These are phyloP conservation scores for Phyllotreta striolata DNA, from an alignment of 2,888 invertebrate genomes.

Conservation along the genomic window DNA sequence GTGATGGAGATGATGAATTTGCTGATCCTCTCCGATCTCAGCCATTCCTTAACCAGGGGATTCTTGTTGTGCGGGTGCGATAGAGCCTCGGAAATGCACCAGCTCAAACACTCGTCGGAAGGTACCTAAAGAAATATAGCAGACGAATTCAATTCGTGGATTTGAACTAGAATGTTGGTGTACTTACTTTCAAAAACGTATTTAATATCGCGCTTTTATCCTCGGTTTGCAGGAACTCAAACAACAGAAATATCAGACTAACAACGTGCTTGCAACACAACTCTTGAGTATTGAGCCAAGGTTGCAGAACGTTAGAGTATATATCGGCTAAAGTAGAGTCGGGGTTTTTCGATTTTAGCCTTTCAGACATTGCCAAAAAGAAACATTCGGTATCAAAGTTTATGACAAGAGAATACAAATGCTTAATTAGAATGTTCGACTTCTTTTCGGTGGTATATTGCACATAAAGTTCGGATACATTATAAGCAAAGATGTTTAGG, in stretches of 20 bases:
- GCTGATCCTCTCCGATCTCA: conserved; percentile 59
- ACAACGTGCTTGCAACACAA: conserved; percentile 66
- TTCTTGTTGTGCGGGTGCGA: conserved; percentile 61
- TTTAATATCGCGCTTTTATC: conserved; percentile 67
- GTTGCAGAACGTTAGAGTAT: conserved; percentile 50
- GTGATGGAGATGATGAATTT: conserved; percentile 59
- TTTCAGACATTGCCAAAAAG: conserved; percentile 60
- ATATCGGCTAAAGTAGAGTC: conserved; percentile 48
- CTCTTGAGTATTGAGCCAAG: conserved; percentile 64
- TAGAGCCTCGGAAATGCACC: conserved; percentile 61
- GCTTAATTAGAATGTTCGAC: conserved; percentile 62
- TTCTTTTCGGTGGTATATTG: conserved; percentile 63
- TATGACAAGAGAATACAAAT: conserved; percentile 65
- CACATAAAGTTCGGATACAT: conserved; percentile 65
- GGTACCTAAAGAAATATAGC: conserved; percentile 40
- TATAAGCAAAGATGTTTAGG: conserved; percentile 62
- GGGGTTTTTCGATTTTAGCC: conserved; percentile 45
- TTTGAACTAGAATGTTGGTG: conserved; percentile 12
- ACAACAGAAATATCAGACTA: conserved; percentile 70
- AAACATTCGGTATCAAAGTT: conserved; percentile 67
- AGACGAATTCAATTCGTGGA: neutral
- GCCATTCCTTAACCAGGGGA: conserved; percentile 62
- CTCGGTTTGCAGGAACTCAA: conserved; percentile 64
- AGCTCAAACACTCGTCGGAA: conserved; percentile 56
- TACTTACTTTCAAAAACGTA: conserved; percentile 64